These are phyloP conservation scores for Darevskia mixta DNA, from an alignment of 2,797 vertebrate species.

Conservation along the genomic window DNA sequence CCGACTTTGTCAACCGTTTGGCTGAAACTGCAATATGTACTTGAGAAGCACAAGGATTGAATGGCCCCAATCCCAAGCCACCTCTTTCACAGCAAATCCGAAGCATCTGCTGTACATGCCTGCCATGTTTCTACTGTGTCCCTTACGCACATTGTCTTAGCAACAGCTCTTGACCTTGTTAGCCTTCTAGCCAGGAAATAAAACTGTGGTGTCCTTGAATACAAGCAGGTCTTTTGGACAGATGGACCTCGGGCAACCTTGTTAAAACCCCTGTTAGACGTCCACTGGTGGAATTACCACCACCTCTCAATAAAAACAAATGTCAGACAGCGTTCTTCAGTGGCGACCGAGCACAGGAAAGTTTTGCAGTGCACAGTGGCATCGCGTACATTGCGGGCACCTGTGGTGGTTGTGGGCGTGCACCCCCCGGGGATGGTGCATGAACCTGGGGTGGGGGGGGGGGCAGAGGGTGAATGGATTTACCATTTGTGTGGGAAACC, in stretches of 20 bases:
- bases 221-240: background rate
- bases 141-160: background rate
- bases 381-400: too few relatives aligned
- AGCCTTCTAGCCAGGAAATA: background rate
- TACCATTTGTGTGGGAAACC: too few relatives aligned
- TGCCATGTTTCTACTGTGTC: background rate
- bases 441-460: too few relatives aligned
- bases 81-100: background rate
- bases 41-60: background rate
- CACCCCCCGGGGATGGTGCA: too few relatives aligned
- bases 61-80: too few relatives aligned
- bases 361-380: background rate
- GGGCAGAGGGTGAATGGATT: too few relatives aligned
- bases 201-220: background rate
- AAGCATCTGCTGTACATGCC: background rate
- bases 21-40: background rate
- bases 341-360: conserved; percentile 7
- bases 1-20: background rate
- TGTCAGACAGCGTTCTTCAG: background rate
- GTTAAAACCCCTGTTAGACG: background rate
- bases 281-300: background rate
- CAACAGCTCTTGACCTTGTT: background rate
- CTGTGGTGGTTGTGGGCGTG: too few relatives aligned
- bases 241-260: conserved; percentile 14
- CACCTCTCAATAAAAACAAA: background rate